Conservation (phyloP, 2,113 vertebrate species). For the Mastomys coucha region DNA sequence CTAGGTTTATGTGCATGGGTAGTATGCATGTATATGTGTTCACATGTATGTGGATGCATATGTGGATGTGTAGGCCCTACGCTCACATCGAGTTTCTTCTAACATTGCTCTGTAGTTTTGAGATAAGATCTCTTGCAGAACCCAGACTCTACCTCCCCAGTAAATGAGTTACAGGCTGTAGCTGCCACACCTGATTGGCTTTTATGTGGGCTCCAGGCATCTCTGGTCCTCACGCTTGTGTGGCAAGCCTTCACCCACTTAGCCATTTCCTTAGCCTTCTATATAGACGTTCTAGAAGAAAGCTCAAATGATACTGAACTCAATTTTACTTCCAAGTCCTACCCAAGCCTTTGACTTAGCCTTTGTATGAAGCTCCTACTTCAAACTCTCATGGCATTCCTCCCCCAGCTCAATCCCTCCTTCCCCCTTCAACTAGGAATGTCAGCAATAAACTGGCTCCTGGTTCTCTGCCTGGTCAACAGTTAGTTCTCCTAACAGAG, state of each 20-base stretch:
- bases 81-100: background rate
- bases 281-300: slow-evolving; percentile 9
- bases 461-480: slow-evolving; percentile 9
- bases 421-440: background rate
- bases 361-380: slow-evolving; percentile 21
- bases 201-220: background rate
- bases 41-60: background rate
- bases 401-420: background rate
- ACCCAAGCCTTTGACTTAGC: slow-evolving; percentile 17
- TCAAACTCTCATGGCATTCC: background rate
- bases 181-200: background rate
- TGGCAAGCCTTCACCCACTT: background rate
- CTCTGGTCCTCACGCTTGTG: background rate
- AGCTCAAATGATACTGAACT: slow-evolving; percentile 2
- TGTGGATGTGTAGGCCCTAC: background rate
- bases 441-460: slow-evolving; percentile 1
- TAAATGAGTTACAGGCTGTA: background rate
- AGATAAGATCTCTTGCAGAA: background rate
- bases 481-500: slow-evolving; percentile 13
- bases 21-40: background rate
- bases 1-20: background rate
- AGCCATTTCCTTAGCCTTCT: background rate
- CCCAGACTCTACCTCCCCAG: background rate
- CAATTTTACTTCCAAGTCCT: background rate
- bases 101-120: background rate